These are phyloP conservation scores for Hydropsyche tenuis DNA, from an alignment of 1,140 invertebrate species.

Conservation along the genomic window DNA sequence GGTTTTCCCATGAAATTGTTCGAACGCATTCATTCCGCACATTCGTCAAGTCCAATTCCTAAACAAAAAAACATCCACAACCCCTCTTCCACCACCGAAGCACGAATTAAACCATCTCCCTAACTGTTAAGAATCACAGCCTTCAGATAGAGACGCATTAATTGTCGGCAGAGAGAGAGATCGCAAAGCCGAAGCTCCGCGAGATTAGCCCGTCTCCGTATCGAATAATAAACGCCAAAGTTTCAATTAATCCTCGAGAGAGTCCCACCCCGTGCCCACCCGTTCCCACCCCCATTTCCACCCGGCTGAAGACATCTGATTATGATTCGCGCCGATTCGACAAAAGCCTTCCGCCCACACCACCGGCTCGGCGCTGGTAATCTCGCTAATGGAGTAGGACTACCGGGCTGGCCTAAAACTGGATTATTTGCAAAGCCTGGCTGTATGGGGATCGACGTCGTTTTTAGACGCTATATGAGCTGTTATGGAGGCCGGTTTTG, in stretches of 20 bases:
- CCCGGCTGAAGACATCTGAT: slow-evolving; percentile 39
- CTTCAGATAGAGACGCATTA: background rate
- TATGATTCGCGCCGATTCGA: slow-evolving; percentile 40
- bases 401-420: slow-evolving; percentile 36
- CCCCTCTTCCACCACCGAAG: too few relatives aligned
- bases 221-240: slow-evolving; percentile 27
- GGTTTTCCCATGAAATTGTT: too few relatives aligned
- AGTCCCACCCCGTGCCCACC: background rate
- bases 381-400: slow-evolving; percentile 40
- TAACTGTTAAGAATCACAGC: too few relatives aligned
- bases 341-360: slow-evolving; percentile 8
- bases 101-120: too few relatives aligned
- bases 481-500: too few relatives aligned
- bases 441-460: slow-evolving; percentile 21
- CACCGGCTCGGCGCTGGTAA: slow-evolving; percentile 10
- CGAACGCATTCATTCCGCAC: too few relatives aligned
- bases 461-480: too few relatives aligned
- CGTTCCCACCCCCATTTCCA: slow-evolving; percentile 3
- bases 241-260: slow-evolving; percentile 30
- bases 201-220: slow-evolving; percentile 21
- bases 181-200: background rate
- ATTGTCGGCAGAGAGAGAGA: background rate
- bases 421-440: slow-evolving; percentile 36
- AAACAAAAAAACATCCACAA: too few relatives aligned
- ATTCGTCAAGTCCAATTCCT: too few relatives aligned